Evolutionary conservation across 2,888 invertebrate genomes (phyloP), one percentile per base, ranked within the genome.

Genomic region (Byasa hedistus): DNA sequence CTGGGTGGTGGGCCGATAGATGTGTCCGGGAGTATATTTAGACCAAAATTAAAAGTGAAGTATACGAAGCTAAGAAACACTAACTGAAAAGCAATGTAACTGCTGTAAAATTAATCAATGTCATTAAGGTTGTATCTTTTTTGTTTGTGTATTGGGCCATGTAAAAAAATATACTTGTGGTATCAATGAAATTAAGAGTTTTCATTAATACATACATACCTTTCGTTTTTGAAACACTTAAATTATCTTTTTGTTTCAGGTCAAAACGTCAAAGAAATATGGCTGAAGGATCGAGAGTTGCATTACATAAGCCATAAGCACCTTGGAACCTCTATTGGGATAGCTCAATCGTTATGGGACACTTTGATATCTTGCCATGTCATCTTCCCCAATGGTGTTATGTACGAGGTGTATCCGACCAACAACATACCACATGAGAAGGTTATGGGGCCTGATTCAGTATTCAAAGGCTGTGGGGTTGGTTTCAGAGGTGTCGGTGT

Each of bases 321-420:
- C 3, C 64, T 77, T 23, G 72, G 76, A 3, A 76, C 75, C 8
- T 58, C 75, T 0, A 77, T 84, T 1, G 58, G 72, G 12, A 79
- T 86, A 44, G 69, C 78, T 0, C 80, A 80, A 51, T 71, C 39
- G 1, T 75, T 74, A 15, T 66, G 74, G 5, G 84, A 84, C 66
- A 75, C 69, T 0, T 72, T 83, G 0, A 69, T 72, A 10, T 72
- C 76, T 0, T 86, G 86, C 70, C 73, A 80, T 57, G 69, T 83
- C 4, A 73, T 76, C 17, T 77, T 79, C 51, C 84, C 85, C 0
- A 77, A 77, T 52, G 81, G 82, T 0, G 59, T 69, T 0, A 72
- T 71, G 24, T 77, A 78, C 23, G 81, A 84, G 68, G 79, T 74
- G 0, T 83, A 65, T 63, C 84, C 85, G 0, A 75, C 61, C 23